Evolutionary conservation across 2,888 invertebrate genomes (phyloP).

Genomic region (Cotesia congregata): DNA sequence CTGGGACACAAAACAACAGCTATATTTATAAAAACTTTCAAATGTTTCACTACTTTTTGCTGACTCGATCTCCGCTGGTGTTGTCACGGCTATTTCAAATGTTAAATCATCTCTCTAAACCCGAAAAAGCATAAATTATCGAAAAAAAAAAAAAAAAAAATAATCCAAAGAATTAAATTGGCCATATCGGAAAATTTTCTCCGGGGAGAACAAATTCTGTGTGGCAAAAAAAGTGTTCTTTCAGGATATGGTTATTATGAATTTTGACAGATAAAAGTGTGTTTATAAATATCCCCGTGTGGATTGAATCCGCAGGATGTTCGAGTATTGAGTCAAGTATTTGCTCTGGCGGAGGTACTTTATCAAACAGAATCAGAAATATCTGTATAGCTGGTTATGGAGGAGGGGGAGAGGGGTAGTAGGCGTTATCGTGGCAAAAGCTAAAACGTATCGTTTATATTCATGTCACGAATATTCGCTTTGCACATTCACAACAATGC

Average conservation of each 20-base stretch:
- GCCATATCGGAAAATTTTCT: too few relatives aligned
- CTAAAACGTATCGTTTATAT: conserved; percentile 46
- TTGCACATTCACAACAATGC: conserved; percentile 46
- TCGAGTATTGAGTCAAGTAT: conserved; percentile 1
- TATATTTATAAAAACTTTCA: too few relatives aligned
- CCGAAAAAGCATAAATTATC: too few relatives aligned
- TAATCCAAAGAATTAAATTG: too few relatives aligned
- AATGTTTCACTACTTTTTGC: too few relatives aligned
- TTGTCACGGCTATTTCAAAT: too few relatives aligned
- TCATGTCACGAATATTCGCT: conserved; percentile 44
- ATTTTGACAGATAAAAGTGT: neutral
- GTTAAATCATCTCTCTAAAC: too few relatives aligned
- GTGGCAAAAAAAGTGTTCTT: neutral
- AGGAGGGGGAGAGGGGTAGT: conserved; percentile 22
- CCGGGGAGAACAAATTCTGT: too few relatives aligned
- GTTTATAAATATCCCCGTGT: neutral
- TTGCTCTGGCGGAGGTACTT: conserved; percentile 10
- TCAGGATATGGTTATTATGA: neutral
- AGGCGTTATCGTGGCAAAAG: neutral
- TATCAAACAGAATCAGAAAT: conserved; percentile 25
- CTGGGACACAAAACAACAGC: too few relatives aligned
- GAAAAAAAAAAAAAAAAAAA: too few relatives aligned
- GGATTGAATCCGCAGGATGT: neutral
- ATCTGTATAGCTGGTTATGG: neutral
- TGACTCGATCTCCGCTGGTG: too few relatives aligned